Percentiles rank a stretch among this genome's conserved stretches.
Evolutionary conservation across 2,888 invertebrate species (phyloP).

Genomic region (Eilema depressum): DNA sequence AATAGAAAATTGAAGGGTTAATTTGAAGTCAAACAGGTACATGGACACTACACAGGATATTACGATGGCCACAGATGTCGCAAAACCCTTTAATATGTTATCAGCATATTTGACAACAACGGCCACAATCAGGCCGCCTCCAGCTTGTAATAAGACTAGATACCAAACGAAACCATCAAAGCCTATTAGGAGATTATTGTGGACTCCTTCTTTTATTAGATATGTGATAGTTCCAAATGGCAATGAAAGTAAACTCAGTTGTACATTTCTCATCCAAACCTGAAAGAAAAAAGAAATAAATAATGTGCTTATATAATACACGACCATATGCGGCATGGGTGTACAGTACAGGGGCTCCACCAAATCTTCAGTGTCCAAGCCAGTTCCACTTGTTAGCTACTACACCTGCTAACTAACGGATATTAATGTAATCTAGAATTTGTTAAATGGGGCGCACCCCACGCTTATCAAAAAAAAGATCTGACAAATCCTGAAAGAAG

Average conservation of each 20-base stretch:
- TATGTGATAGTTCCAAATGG: constrained; percentile 95
- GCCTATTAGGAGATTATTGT: constrained; percentile 86
- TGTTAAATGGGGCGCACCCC: too few species aligned
- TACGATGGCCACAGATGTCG: constrained; percentile 98
- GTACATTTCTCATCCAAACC: constrained; percentile 99
- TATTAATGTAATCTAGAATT: too few species aligned
- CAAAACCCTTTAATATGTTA: constrained; percentile 99
- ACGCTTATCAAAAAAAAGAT: too few species aligned
- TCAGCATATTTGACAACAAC: constrained; percentile 99
- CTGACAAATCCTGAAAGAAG: too few species aligned
- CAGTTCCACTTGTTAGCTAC: too few species aligned
- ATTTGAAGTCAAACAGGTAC: constrained; percentile 95
- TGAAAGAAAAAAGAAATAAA: constrained; percentile 60
- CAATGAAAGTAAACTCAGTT: constrained; percentile 96
- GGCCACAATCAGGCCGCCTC: constrained; percentile 98
- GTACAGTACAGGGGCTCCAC: not conserved
- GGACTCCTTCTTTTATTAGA: constrained; percentile 92
- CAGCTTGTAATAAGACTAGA: constrained; percentile 95
- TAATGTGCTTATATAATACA: not conserved
- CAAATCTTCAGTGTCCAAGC: too few species aligned
- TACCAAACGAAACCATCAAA: constrained; percentile 95
- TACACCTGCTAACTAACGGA: too few species aligned
- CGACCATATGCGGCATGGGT: not conserved
- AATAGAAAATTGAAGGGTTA: constrained; percentile 94
- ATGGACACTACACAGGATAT: constrained; percentile 98